Base-by-base conservation (phyloP, 2,888 invertebrate genomes). In the Conchocele bisecta region DNA sequence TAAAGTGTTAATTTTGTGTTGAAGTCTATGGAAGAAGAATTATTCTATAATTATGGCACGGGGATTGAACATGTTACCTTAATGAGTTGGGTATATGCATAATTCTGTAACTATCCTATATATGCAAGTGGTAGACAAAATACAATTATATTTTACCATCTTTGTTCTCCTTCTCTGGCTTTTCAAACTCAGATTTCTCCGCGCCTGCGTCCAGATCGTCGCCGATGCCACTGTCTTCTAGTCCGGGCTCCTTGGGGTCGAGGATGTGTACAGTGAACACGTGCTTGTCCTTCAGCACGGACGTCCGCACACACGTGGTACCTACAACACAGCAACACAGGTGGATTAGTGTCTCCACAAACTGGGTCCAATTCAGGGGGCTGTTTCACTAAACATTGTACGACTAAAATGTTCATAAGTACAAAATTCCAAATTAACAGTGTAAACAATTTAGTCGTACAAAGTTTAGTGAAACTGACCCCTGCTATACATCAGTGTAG, bases 271-370 rank as follows among this genome's bases (percentile, higher is more conserved):
- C 85, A 28, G 83, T 79, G 68, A 91, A 89, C 13, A 84, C 79
- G 71, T 91, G 91, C n/a, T 87, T 89, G 75, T 91, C 90, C 68
- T 90, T 91, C 57, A 89, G 54, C 9, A 91, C 85, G 20, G 87
- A 76, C 1, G 88, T 84, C 58, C 83, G 86, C 11, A 91, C 84
- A 61, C 80, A 71, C 1, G 83, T 81, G 6, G 86, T 83, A 33
- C 89, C 90, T 89, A 77, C 1, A 39, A 22, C 15, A 29, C 37
- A 11, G n/a, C 13, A 35, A 11, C 11, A 35, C 13, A 35, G 11
- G n/a, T 35, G n/a, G n/a, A 35, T 35, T 35, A 35, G 11, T 13
- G 37, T 35, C 37, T 13, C 13, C 13, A 11, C 37, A 35, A 11
- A 35, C 13, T 35, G n/a, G 11, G 37, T 35, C 37, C 11, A 35